Base-by-base conservation (phyloP, 2,797 vertebrate genomes). In the Pipistrellus nathusii region DNA sequence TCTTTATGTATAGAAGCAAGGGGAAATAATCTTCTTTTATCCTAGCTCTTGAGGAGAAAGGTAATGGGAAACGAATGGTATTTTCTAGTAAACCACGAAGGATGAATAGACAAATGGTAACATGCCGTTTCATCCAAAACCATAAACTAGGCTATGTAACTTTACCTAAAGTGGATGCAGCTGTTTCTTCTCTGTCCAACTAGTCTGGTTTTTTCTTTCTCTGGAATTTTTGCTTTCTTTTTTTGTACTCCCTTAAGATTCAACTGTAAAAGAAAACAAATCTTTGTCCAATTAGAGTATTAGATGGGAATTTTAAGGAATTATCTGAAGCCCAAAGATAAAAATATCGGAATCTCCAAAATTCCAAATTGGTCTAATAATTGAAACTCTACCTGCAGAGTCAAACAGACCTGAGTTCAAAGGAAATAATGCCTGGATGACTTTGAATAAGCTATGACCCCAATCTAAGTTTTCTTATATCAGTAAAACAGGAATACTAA, bases 21-120 rank as follows among this genome's bases (percentile, higher is more conserved):
- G 72, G 76, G 88, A 81, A 91, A 82, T 69, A 46, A 48, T 83
- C 72, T 66, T 96, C 82, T 90, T 94, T 94, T 72, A 92, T 88
- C 71, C 51, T 25, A 77, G 53, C 83, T 88, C 87, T 88, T 88
- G 76, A 95, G 64, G 88, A 91, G 77, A 88, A 91, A 95, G 80
- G 93, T 90, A 95, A 90, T 94, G 83, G 90, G 88, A 95, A 96
- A 93, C n/a, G 72, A 96, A 90, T 93, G 95, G 69, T 90, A 90
- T 92, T 96, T 96, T 64, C 90, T 59, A 77, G 75, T 89, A 96
- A 97, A 91, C 90, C 92, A 68, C 66, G 76, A 78, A 89, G 90
- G 94, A 86, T 75, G 94, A 89, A 48, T 32, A 86, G 94, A 92
- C 88, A 93, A 86, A 93, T 76, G 93, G 88, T 71, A 90, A 92